Conservation (phyloP, 2,113 vertebrate genomes). For the Otocyon megalotis region DNA sequence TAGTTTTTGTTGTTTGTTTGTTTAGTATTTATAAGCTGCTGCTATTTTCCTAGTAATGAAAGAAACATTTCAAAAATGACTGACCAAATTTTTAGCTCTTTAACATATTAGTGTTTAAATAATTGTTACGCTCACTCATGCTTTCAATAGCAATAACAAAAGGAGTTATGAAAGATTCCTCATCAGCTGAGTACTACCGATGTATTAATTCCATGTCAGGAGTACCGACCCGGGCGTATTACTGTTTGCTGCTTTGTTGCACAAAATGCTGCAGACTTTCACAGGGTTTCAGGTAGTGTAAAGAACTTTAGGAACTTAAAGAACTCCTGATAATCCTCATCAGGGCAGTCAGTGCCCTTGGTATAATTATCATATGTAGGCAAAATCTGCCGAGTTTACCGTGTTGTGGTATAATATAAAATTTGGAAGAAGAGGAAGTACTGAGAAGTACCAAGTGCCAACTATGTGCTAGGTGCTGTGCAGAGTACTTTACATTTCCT, state of each 20-base stretch:
- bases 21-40: neutral
- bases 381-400: neutral
- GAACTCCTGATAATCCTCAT: neutral
- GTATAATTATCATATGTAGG: neutral
- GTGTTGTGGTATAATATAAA: neutral
- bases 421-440: neutral
- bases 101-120: constrained; percentile 14
- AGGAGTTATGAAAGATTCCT: neutral
- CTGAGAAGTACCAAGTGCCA: neutral
- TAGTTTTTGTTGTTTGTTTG: neutral
- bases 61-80: constrained; percentile 36
- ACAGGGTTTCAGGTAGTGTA: neutral
- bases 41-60: neutral
- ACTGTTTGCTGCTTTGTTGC: neutral
- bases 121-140: constrained; percentile 5
- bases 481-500: neutral
- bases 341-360: neutral
- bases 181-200: neutral
- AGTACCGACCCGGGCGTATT: neutral
- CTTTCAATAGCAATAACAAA: neutral
- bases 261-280: neutral
- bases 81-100: neutral
- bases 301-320: constrained; percentile 21
- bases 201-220: neutral
- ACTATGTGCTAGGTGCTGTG: neutral